A percentile compares a stretch with the other conserved stretches of the same genome.
These are phyloP conservation scores for Oplegnathus fasciatus DNA, from an alignment of 2,113 vertebrate genomes.

Conservation along the genomic window DNA sequence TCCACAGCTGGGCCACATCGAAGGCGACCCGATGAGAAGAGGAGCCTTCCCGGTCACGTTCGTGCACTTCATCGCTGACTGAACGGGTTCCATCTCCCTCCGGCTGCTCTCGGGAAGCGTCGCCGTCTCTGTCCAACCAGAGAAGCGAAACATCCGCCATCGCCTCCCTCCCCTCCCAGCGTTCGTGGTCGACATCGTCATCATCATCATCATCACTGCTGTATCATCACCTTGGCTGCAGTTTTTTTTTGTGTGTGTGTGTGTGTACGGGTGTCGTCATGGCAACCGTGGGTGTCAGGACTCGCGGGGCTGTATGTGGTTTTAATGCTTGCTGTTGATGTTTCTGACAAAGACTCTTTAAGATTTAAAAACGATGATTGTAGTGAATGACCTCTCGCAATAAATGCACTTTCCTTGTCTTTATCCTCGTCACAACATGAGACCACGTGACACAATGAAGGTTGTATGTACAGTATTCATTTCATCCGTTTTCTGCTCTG, in stretches of 20 bases:
- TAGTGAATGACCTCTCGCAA: slow-evolving; percentile 72
- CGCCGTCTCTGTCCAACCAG: neutral
- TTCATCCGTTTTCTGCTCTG: slow-evolving; percentile 19
- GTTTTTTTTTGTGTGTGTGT: too few species aligned
- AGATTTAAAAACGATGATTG: slow-evolving; percentile 51
- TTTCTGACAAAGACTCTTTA: slow-evolving; percentile 29
- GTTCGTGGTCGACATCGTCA: neutral
- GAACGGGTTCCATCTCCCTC: slow-evolving; percentile 55
- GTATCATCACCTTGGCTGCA: slow-evolving; percentile 13
- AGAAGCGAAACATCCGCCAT: slow-evolving; percentile 17
- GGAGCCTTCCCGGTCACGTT: slow-evolving; percentile 98
- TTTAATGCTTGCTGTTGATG: slow-evolving; percentile 56
- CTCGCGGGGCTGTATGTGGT: slow-evolving; percentile 37
- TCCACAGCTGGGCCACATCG: slow-evolving; percentile 96
- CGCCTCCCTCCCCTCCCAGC: neutral
- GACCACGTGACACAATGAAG: slow-evolving; percentile 62
- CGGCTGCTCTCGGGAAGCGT: slow-evolving; percentile 39
- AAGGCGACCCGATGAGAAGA: slow-evolving; percentile 93
- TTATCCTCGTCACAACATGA: slow-evolving; percentile 50
- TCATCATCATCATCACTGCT: slow-evolving; percentile 12
- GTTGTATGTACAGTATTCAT: slow-evolving; percentile 58
- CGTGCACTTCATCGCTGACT: slow-evolving; percentile 96
- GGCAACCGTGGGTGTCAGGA: slow-evolving; percentile 12
- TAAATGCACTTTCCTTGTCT: slow-evolving; percentile 82
- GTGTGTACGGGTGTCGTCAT: neutral